Base-by-base conservation (phyloP, 2,888 invertebrate species). In the Drosophila engyochracea region DNA sequence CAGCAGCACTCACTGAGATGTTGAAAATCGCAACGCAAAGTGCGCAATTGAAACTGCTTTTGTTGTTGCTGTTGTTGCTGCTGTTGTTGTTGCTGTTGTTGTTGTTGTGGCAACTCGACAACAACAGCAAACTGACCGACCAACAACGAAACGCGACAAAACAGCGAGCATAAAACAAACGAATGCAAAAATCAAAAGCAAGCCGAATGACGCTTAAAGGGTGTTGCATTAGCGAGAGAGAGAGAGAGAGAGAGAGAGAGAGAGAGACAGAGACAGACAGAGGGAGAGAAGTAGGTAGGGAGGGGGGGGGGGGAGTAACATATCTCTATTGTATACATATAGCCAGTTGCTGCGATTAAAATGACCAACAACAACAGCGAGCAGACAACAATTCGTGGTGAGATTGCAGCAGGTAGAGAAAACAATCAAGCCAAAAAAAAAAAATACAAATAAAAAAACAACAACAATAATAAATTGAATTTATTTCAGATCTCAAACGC, bases 1-100 rank as follows among this genome's bases (percentile, higher is more conserved):
- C 47, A 64, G 74, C 70, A 63, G 59, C 67, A 53, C 58, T 59
- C 61, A 59, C 64, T 58, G 78, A 82, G 81, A 76, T 83, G 88
- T 79, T 79, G 87, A 83, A 90, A 83, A 86, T 89, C 75, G 79
- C 80, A 89, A 81, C 87, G 81, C 74, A 83, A 89, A 89, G 84
- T 88, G 83, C 89, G 89, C 90, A 88, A 89, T 89, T 82, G 86
- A 81, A 83, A 79, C 74, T 83, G 69, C 35, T 70, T 74, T 31
- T 76, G 68, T 10, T 61, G 52, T 7, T 61, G 53, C 53, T 19
- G 47, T 28, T 55, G 37, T 0, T 67, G 52, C 2, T 54, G 53
- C 4, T 54, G 52, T 22, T 76, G 68, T 4, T 61, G 52, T 4
- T 61, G 53, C 14, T 19, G 47, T 47, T 53, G 61, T 10, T 57